phyloP scores from a whole-genome alignment of 2,113 vertebrate species.

The Baryphthengus martii region DNA sequence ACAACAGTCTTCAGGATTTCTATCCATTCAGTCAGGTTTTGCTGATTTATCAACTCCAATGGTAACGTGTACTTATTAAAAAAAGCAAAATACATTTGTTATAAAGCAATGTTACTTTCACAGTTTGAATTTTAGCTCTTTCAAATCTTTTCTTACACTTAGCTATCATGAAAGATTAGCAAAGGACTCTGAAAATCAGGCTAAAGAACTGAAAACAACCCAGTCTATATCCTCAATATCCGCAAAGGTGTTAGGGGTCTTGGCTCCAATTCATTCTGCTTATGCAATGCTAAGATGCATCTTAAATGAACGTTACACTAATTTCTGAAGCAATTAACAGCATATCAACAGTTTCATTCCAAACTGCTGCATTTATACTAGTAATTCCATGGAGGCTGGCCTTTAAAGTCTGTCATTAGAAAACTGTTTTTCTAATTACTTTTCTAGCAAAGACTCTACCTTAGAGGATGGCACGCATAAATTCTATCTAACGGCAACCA shows the following conservation, averaged over 20 bases:
- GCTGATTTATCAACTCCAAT: conserved; percentile 96
- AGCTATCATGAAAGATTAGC: neutral
- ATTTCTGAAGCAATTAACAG: neutral
- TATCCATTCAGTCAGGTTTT: conserved; percentile 97
- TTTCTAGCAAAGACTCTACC: neutral
- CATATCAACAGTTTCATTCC: neutral
- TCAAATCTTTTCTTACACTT: neutral
- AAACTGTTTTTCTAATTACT: neutral
- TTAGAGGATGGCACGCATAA: neutral
- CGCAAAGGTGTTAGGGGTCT: neutral
- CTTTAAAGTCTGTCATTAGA: neutral
- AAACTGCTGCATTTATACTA: neutral
- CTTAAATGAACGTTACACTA: neutral
- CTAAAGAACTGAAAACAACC: neutral
- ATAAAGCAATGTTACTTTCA: neutral
- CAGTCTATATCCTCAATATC: neutral
- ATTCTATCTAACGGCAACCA: neutral
- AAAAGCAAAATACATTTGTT: neutral
- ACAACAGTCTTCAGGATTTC: conserved; percentile 97
- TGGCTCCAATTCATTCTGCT: neutral
- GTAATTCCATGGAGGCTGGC: neutral
- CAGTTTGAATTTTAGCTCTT: neutral
- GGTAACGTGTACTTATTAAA: conserved; percentile 87
- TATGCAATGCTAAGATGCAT: neutral
- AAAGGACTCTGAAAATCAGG: neutral